phyloP scores from a whole-genome alignment of 2,113 vertebrate species.

The Plectropomus leopardus region DNA sequence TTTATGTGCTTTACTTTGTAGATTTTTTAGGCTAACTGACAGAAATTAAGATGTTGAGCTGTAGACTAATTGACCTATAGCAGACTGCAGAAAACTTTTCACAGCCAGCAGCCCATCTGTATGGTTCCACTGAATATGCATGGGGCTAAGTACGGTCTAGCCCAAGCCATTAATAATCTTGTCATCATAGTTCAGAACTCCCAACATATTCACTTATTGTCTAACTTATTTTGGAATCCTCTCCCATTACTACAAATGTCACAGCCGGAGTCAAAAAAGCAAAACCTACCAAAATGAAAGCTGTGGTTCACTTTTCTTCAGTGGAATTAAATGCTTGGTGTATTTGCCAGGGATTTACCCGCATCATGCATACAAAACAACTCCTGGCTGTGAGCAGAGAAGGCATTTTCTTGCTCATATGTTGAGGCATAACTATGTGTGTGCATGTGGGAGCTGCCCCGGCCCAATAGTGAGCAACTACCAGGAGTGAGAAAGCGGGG shows the following conservation, averaged over 20 bases:
- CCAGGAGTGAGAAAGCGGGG: constrained; percentile 73
- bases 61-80: constrained; percentile 75
- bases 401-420: constrained; percentile 86
- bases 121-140: constrained; percentile 95
- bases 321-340: constrained; percentile 86
- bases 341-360: constrained; percentile 79
- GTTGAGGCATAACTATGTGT: constrained; percentile 70
- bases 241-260: constrained; percentile 35
- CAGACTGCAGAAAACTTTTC: constrained; percentile 76
- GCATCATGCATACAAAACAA: constrained; percentile 79
- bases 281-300: constrained; percentile 67
- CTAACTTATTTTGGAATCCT: constrained; percentile 37
- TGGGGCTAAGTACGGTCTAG: constrained; percentile 90
- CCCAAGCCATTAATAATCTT: constrained; percentile 97
- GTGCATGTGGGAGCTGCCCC: constrained; percentile 92
- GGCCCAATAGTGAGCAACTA: constrained; percentile 88
- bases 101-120: constrained; percentile 89
- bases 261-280: constrained; percentile 72
- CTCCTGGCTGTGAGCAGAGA: constrained; percentile 81
- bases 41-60: constrained; percentile 50
- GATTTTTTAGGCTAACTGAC: neutral
- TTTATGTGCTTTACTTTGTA: neutral
- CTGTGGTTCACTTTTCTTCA: constrained; percentile 74
- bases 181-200: constrained; percentile 92
- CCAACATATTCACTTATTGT: constrained; percentile 72